Base-by-base conservation (phyloP, 2,113 vertebrate genomes). In the Poeciliopsis retropinna region DNA sequence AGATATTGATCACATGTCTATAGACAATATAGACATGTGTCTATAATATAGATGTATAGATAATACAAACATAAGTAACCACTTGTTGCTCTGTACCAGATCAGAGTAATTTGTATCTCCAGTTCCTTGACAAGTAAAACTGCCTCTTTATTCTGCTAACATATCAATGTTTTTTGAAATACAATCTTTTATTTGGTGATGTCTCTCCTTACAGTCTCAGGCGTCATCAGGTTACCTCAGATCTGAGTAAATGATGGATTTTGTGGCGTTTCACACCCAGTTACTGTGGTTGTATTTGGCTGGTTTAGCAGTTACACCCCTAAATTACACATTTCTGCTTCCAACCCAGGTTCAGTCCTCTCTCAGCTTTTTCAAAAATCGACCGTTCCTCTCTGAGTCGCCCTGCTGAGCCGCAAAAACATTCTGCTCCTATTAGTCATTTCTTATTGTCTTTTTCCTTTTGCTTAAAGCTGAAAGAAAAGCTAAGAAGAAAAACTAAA, bases 201-300 rank as follows among this genome's bases (percentile, higher is more conserved):
- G 39, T 41, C 12, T 11, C 13, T 41, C 13, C 39, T 41, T 41
- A 13, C 39, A 41, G 1, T 11, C 34, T 47, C 17, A 19, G 44
- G 22, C 60, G 15, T 39, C 32, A 6, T 11, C 61, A 32, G 12
- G 63, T 29, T 30, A 67, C 39, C 70, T 10, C 51, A 3, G 15
- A 7, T 39, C 19, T 22, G 13, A 44, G 62, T 31, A 17, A 65
- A 63, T 28, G n/a, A 0, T 31, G 74, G 67, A 28, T 75, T 63
- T 32, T 30, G 9, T 54, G 14, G 2, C n/a, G 27, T 47, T 85
- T 81, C 66, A 76, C 80, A 76, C 80, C 80, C 80, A 69, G 68
- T 68, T 85, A 64, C 73, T 67, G 83, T 25, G 80, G 80, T 80
- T 76, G 5, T 57, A 13, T 62, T 32, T 1, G 74, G 30, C 64